These are phyloP conservation scores for Stigmatopora argus DNA, from an alignment of 2,113 vertebrate species.

Conservation along the genomic window DNA sequence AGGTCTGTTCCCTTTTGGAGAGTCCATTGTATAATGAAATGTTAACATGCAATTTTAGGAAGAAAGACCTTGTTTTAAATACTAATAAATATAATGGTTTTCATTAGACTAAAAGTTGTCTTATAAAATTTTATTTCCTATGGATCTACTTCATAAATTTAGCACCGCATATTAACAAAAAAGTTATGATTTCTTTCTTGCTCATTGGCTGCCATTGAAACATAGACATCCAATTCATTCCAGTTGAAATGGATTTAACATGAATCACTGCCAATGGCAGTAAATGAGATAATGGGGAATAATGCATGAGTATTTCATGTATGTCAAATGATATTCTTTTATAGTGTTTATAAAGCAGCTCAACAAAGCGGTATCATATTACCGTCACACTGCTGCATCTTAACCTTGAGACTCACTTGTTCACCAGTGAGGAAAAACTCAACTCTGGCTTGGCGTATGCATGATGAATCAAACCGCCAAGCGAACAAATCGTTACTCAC, in stretches of 20 bases:
- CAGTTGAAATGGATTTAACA: no score
- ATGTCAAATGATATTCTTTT: background rate
- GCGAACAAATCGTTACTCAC: slow-evolving; percentile 56
- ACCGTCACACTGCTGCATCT: slow-evolving; percentile 31
- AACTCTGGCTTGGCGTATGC: slow-evolving; percentile 36
- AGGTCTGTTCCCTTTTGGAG: no score
- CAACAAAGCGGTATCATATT: slow-evolving; percentile 26
- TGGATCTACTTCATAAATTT: background rate
- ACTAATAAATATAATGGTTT: background rate
- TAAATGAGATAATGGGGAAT: background rate
- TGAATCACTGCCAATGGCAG: no score
- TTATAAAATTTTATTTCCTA: background rate
- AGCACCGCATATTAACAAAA: background rate
- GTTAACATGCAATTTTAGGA: no score
- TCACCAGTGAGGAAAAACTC: slow-evolving; percentile 42
- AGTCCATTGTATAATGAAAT: no score
- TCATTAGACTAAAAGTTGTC: background rate
- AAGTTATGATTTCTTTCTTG: no score
- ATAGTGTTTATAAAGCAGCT: slow-evolving; percentile 20
- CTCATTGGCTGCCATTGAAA: no score
- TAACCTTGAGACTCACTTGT: slow-evolving; percentile 48
- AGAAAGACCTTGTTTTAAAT: background rate
- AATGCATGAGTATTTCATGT: background rate
- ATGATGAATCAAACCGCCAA: slow-evolving; percentile 59
- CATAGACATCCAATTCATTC: no score